These are phyloP conservation scores for Glaucomys volans DNA, from an alignment of 2,113 vertebrate species.

Conservation along the genomic window DNA sequence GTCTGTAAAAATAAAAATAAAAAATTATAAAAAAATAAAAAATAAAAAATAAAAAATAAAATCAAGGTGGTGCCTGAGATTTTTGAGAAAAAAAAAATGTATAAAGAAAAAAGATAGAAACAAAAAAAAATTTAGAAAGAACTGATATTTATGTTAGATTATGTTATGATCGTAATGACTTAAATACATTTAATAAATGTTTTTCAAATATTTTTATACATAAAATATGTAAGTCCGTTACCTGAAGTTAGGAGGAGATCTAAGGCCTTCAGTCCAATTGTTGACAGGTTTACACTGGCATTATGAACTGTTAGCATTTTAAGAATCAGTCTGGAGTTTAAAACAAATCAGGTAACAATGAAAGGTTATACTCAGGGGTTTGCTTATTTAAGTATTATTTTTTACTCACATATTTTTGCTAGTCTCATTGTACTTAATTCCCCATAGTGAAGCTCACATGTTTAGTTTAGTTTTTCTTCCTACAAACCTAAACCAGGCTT, in stretches of 20 bases:
- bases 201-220: not conserved
- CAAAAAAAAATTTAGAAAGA: not conserved
- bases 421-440: not conserved
- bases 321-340: slow-evolving; percentile 91
- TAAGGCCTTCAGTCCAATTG: slow-evolving; percentile 91
- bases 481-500: not conserved
- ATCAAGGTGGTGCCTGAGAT: not conserved
- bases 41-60: too few species aligned
- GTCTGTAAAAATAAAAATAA: too few species aligned
- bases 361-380: not conserved
- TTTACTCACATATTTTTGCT: not conserved
- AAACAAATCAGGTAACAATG: not conserved
- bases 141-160: not conserved
- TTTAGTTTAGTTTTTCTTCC: not conserved
- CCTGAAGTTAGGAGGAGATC: slow-evolving; percentile 94
- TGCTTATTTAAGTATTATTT: not conserved
- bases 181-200: not conserved
- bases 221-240: slow-evolving; percentile 77
- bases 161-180: not conserved
- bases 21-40: too few species aligned
- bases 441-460: not conserved
- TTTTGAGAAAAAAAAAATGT: not conserved
- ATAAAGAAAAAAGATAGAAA: slow-evolving; percentile 26
- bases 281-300: slow-evolving; percentile 86
- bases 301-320: slow-evolving; percentile 90